Conservation (phyloP, 2,888 invertebrate species). For the Hypolimnas misippus region DNA sequence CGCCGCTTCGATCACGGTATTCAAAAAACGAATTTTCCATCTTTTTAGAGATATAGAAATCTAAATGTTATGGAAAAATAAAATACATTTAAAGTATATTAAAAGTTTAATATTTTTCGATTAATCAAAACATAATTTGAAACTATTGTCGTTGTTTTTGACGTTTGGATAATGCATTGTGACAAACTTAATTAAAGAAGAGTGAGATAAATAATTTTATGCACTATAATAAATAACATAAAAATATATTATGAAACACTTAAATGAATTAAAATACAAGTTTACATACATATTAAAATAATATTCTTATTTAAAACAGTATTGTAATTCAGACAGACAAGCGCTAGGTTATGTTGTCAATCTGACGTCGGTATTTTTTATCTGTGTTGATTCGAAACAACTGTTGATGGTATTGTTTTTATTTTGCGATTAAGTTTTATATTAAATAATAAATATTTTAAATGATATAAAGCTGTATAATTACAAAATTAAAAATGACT, state of each 20-base stretch:
- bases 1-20: slow-evolving; percentile 64
- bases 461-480: neutral
- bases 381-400: neutral
- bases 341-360: neutral
- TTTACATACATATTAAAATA: too few relatives aligned
- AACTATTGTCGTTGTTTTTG: slow-evolving; percentile 27
- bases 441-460: neutral
- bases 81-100: slow-evolving; percentile 21
- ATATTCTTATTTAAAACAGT: too few relatives aligned
- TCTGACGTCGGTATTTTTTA: neutral
- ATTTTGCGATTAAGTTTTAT: neutral
- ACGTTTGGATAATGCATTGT: slow-evolving; percentile 21
- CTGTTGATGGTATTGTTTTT: slow-evolving; percentile 5
- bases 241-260: too few relatives aligned
- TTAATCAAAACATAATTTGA: slow-evolving; percentile 29
- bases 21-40: slow-evolving; percentile 77
- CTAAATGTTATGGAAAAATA: neutral
- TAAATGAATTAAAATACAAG: too few relatives aligned
- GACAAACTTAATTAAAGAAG: too few relatives aligned
- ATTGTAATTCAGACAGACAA: too few relatives aligned
- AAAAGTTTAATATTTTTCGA: neutral
- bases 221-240: neutral
- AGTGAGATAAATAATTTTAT: neutral
- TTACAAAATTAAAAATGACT: slow-evolving; percentile 62
- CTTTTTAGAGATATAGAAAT: slow-evolving; percentile 10